Evolutionary conservation across 1,140 invertebrate species (phyloP), one percentile per base, ranked within the genome.

Genomic region (Scaptodrosophila lebanonensis): DNA sequence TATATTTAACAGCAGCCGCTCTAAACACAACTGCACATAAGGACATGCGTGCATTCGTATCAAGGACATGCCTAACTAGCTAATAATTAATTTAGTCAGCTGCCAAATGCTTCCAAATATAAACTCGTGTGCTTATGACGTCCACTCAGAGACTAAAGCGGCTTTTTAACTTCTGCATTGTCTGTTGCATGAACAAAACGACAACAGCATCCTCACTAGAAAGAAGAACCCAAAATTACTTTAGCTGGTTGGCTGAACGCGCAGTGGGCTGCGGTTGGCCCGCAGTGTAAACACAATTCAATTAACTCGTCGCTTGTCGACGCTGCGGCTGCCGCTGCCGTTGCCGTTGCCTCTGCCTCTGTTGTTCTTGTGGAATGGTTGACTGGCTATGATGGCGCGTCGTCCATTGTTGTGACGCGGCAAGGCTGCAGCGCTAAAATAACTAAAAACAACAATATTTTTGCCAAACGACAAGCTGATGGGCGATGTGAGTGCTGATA

Each of bases 241-340:
- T 25, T 25, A 8, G 8, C 22, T 25, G 22, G 3, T 25, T 43
- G 25, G 12, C 29, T 40, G 53, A n/a, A 59, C 27, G 54, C 25
- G 36, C 7, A 20, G 18, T 29, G 29, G 43, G 29, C 43, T 58
- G 47, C 33, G 49, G 22, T 51, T 40, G 39, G 60, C 60, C 65
- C 57, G 56, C 49, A 73, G 69, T 82, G 75, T 82, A 82, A 79
- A 79, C 73, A 82, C 69, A 79, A 79, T 79, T 82, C 73, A 79
- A 79, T 79, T 79, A 79, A 82, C 75, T 69, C 38, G 60, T 22
- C 52, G 67, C 66, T 79, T 66, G 73, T 79, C 64, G 72, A 67
- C 54, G 52, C n/a, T 48, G 43, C 49, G 53, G 40, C 39, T 75
- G n/a, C 3, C 22, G 22, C 22, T 25, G 22, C 3, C 22, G 8